Evolutionary conservation across 1,140 invertebrate genomes (phyloP).

Genomic region (Polyergus mexicanus): DNA sequence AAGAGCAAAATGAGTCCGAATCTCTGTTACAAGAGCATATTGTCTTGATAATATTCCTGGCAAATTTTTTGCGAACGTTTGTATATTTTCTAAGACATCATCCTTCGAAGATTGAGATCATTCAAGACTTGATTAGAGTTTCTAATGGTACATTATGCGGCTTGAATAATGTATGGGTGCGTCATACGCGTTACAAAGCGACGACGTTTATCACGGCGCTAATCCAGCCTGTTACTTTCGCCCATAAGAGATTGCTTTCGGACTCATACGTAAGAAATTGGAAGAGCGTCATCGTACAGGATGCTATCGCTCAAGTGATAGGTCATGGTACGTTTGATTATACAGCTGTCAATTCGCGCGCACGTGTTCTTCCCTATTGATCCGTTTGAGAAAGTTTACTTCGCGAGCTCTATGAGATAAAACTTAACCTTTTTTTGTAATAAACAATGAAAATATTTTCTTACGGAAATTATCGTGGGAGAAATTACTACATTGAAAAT

Average conservation of each 20-base stretch:
- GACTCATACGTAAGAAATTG: background rate
- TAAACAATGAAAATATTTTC: background rate
- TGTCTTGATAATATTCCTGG: background rate
- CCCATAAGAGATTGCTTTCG: background rate
- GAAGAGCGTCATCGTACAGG: background rate
- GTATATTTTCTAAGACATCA: slow-evolving; percentile 1
- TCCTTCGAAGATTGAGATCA: slow-evolving; percentile 18
- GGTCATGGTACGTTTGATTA: background rate
- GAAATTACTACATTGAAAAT: slow-evolving; percentile 41
- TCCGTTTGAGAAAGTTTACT: slow-evolving; percentile 49
- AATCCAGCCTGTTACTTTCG: background rate
- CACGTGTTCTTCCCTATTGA: background rate
- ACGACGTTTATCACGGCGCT: background rate
- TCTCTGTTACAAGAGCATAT: background rate
- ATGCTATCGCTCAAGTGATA: background rate
- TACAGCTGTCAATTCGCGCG: background rate
- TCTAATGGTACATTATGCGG: background rate
- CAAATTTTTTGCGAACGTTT: background rate
- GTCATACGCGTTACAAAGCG: background rate
- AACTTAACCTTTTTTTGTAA: slow-evolving; percentile 49
- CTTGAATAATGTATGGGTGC: background rate
- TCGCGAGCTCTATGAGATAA: slow-evolving; percentile 29
- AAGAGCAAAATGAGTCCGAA: background rate
- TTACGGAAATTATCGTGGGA: background rate
- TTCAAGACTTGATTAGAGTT: background rate